These are phyloP conservation scores for Hormaphis cornu DNA, from an alignment of 1,140 invertebrate species.

Conservation along the genomic window DNA sequence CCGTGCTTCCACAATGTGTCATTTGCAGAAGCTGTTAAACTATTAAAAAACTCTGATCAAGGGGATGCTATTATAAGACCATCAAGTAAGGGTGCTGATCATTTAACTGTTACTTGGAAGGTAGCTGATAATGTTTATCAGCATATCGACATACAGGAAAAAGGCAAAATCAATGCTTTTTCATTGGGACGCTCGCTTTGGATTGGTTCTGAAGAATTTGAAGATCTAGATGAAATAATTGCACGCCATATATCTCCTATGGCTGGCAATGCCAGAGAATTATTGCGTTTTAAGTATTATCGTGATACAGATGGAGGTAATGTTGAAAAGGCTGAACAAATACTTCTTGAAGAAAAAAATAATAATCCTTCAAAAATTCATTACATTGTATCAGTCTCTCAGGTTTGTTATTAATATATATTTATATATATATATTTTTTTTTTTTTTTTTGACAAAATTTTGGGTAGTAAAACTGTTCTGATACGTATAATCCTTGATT, in stretches of 20 bases:
- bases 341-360: constrained; percentile 74
- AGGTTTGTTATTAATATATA: constrained; percentile 43
- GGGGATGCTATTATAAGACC: constrained; percentile 94
- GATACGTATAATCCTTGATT: constrained; percentile 89
- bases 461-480: constrained; percentile 66
- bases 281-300: constrained; percentile 87
- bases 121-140: constrained; percentile 88
- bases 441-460: too few species aligned
- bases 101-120: constrained; percentile 97
- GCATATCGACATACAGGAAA: constrained; percentile 90
- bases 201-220: constrained; percentile 86
- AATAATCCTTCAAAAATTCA: constrained; percentile 81
- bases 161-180: constrained; percentile 94
- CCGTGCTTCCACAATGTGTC: constrained; percentile 95
- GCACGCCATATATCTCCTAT: constrained; percentile 92
- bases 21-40: constrained; percentile 81
- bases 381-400: constrained; percentile 77
- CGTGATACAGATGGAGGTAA: constrained; percentile 59
- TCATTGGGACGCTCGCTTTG: constrained; percentile 81
- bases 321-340: constrained; percentile 77
- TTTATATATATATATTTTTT: constrained; percentile 20
- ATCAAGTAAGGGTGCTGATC: constrained; percentile 90
- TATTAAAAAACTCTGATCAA: constrained; percentile 85
- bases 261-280: constrained; percentile 81
- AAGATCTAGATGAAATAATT: constrained; percentile 98